Conservation (phyloP, 2,797 vertebrate genomes). For the Mus minutoides region DNA sequence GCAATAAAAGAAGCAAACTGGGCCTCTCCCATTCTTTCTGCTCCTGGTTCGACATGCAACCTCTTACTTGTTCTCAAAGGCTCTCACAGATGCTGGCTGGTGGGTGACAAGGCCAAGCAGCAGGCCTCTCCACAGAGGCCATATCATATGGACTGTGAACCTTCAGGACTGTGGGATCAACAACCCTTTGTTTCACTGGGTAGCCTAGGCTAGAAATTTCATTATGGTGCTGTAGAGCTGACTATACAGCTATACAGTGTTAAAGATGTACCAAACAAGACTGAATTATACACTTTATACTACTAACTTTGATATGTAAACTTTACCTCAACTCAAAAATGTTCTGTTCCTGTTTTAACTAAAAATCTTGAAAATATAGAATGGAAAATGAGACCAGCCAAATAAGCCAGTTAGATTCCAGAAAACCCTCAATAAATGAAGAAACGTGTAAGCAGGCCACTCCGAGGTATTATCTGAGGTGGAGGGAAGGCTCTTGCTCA, state of each 20-base stretch:
- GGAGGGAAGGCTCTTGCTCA: neutral
- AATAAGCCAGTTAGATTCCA: neutral
- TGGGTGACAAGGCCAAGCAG: too few species aligned
- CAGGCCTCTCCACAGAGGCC: neutral
- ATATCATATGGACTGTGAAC: neutral
- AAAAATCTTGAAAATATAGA: conserved; percentile 3
- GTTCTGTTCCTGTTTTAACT: neutral
- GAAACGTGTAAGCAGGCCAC: neutral
- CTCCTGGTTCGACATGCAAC: neutral
- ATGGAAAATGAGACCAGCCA: neutral
- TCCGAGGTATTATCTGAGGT: neutral
- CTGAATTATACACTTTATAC: neutral
- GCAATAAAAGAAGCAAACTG: neutral
- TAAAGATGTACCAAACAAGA: neutral
- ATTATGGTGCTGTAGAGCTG: neutral
- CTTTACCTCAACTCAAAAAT: neutral
- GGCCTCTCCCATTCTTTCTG: neutral
- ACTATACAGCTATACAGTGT: neutral
- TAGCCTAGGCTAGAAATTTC: too few species aligned
- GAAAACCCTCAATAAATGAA: neutral
- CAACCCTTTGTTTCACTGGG: neutral
- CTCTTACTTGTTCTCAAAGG: neutral
- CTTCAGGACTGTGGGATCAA: too few species aligned
- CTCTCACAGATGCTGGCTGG: neutral
- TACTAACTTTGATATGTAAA: neutral